Conservation (phyloP, 2,888 invertebrate species). For the Sericinus montela region DNA sequence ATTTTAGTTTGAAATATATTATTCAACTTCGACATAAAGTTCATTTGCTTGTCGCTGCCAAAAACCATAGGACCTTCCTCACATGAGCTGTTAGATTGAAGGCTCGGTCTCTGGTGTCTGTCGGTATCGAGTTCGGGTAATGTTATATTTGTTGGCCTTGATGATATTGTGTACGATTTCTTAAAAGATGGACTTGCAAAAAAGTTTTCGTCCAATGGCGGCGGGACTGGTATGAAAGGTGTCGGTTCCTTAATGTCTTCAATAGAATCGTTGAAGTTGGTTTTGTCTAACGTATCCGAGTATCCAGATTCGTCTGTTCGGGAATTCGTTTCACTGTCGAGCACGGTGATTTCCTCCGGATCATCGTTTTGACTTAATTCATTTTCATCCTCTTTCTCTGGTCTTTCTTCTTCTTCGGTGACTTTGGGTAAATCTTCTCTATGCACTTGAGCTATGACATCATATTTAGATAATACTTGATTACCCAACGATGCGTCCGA, state of each 20-base stretch:
- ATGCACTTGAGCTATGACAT: constrained; percentile 79
- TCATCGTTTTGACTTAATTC: constrained; percentile 26
- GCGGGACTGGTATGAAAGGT: constrained; percentile 58
- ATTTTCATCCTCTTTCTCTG: constrained; percentile 30
- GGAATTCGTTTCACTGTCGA: constrained; percentile 63
- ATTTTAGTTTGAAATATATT: constrained; percentile 61
- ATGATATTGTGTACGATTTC: constrained; percentile 40
- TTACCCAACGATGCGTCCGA: constrained; percentile 65
- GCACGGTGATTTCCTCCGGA: constrained; percentile 52
- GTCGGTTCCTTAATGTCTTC: constrained; percentile 44
- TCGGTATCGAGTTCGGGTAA: constrained; percentile 27
- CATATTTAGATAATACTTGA: constrained; percentile 73
- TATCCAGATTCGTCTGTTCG: constrained; percentile 71
- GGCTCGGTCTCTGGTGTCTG: constrained; percentile 31
- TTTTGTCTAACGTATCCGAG: constrained; percentile 64
- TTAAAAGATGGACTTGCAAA: constrained; percentile 40
- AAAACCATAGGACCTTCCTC: constrained; percentile 40
- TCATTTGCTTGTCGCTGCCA: constrained; percentile 43
- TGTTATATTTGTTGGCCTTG: constrained; percentile 23
- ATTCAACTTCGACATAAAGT: constrained; percentile 66
- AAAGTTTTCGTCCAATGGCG: constrained; percentile 59
- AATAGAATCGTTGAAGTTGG: constrained; percentile 44
- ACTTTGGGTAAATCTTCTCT: constrained; percentile 73
- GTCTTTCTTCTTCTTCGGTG: constrained; percentile 58
- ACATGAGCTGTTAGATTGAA: constrained; percentile 33